phyloP scores from a whole-genome alignment of 2,113 vertebrate genomes.

The Poeciliopsis turrubarensis region DNA sequence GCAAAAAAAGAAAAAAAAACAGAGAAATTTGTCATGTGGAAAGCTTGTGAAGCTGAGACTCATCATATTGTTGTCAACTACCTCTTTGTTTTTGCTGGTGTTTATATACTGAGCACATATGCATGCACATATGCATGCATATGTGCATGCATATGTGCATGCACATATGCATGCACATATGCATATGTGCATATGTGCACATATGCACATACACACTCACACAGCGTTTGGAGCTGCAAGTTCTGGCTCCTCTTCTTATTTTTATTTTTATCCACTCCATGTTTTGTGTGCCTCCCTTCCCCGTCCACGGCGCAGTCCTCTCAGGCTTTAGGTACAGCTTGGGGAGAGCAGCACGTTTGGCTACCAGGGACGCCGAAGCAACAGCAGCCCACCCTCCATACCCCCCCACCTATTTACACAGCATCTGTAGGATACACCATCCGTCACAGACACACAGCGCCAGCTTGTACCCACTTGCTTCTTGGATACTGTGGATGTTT shows the following conservation, averaged over 20 bases:
- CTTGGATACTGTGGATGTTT: constrained; percentile 60
- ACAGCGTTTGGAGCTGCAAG: constrained; percentile 37
- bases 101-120: constrained; percentile 57
- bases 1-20: constrained; percentile 15
- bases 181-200: no score
- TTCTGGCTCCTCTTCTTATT: constrained; percentile 39
- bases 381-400: constrained; percentile 64
- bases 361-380: constrained; percentile 79
- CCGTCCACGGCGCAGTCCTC: constrained; percentile 78
- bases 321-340: constrained; percentile 84
- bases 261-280: constrained; percentile 59
- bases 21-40: neutral
- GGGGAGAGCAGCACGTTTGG: constrained; percentile 80
- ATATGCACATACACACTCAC: constrained; percentile 34
- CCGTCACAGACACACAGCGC: constrained; percentile 47
- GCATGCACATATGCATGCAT: no score
- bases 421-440: constrained; percentile 63
- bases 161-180: constrained; percentile 39
- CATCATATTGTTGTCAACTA: neutral
- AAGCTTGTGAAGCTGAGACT: neutral
- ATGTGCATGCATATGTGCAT: no score
- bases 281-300: constrained; percentile 69
- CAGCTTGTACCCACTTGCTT: constrained; percentile 50
- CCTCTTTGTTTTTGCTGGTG: constrained; percentile 19
- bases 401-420: constrained; percentile 47